phyloP scores from a whole-genome alignment of 2,113 vertebrate species.

The Regulus satrapa region DNA sequence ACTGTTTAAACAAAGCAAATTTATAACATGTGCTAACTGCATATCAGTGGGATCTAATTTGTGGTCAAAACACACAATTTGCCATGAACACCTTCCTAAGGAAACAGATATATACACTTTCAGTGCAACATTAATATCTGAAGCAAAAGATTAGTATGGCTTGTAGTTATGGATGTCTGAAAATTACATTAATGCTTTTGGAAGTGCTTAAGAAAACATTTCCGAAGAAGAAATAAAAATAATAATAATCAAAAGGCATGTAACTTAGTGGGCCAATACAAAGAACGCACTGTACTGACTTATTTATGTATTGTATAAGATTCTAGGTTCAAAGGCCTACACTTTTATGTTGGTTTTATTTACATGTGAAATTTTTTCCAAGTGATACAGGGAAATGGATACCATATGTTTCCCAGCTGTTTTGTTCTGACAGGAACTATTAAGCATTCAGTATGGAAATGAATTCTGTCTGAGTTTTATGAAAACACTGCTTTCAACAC shows the following conservation, averaged over 20 bases:
- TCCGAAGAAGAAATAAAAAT: slow-evolving; percentile 60
- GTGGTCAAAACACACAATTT: slow-evolving; percentile 42
- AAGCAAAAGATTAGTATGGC: slow-evolving; percentile 16
- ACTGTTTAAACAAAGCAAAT: slow-evolving; percentile 20
- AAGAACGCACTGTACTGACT: slow-evolving; percentile 68
- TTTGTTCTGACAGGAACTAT: slow-evolving; percentile 78
- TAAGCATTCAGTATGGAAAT: slow-evolving; percentile 76
- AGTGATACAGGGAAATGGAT: slow-evolving; percentile 83
- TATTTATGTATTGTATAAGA: slow-evolving; percentile 78
- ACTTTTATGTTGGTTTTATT: slow-evolving; percentile 85
- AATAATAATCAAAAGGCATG: slow-evolving; percentile 44
- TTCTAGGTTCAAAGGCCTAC: slow-evolving; percentile 74
- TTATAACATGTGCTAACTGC: slow-evolving; percentile 14
- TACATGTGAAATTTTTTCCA: slow-evolving; percentile 84
- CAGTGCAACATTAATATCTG: neutral
- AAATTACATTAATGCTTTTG: slow-evolving; percentile 55
- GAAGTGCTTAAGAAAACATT: slow-evolving; percentile 43
- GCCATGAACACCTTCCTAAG: slow-evolving; percentile 25
- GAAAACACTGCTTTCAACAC: slow-evolving; percentile 76
- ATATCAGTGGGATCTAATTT: neutral
- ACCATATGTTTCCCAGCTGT: slow-evolving; percentile 84
- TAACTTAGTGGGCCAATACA: slow-evolving; percentile 65
- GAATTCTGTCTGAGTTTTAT: slow-evolving; percentile 78
- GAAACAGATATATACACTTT: slow-evolving; percentile 30
- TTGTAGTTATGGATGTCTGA: neutral